Conservation (phyloP, 2,888 invertebrate genomes). For the Aphidius colemani region DNA sequence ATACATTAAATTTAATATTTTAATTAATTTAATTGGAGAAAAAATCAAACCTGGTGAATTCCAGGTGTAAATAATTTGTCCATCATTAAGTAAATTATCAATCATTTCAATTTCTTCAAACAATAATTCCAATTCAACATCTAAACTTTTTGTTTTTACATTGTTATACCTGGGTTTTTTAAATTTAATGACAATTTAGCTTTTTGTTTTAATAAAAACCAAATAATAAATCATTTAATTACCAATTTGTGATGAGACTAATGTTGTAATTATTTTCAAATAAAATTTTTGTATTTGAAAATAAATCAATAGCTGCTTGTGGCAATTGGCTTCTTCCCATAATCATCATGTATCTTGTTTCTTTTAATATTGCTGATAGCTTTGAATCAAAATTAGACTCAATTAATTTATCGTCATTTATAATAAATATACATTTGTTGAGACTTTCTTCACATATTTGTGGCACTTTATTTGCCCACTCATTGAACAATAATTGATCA, state of each 20-base stretch:
- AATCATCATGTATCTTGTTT: slow-evolving; percentile 78
- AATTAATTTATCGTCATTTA: slow-evolving; percentile 63
- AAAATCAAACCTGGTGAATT: slow-evolving; percentile 70
- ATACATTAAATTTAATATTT: slow-evolving; percentile 12
- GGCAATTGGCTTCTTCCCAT: slow-evolving; percentile 70
- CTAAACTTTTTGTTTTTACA: slow-evolving; percentile 72
- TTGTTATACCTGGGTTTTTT: slow-evolving; percentile 74
- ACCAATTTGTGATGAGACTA: slow-evolving; percentile 51
- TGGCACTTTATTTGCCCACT: slow-evolving; percentile 74
- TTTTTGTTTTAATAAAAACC: background rate
- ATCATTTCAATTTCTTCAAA: slow-evolving; percentile 76
- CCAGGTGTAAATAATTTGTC: slow-evolving; percentile 78
- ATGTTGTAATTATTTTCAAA: slow-evolving; percentile 59
- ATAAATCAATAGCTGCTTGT: slow-evolving; percentile 68
- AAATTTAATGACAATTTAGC: background rate
- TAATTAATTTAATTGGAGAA: background rate
- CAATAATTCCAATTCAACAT: slow-evolving; percentile 79
- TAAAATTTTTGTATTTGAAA: slow-evolving; percentile 71
- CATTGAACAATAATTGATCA: slow-evolving; percentile 64
- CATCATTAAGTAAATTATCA: slow-evolving; percentile 71
- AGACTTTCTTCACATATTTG: slow-evolving; percentile 68
- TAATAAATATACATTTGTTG: slow-evolving; percentile 66
- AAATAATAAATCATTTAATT: slow-evolving; percentile 21
- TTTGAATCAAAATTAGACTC: slow-evolving; percentile 72
- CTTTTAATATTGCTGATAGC: slow-evolving; percentile 75